Evolutionary conservation across 2,797 vertebrate genomes (phyloP), one percentile per base, ranked within the genome.

Genomic region (Cryptoblepharus egeriae): DNA sequence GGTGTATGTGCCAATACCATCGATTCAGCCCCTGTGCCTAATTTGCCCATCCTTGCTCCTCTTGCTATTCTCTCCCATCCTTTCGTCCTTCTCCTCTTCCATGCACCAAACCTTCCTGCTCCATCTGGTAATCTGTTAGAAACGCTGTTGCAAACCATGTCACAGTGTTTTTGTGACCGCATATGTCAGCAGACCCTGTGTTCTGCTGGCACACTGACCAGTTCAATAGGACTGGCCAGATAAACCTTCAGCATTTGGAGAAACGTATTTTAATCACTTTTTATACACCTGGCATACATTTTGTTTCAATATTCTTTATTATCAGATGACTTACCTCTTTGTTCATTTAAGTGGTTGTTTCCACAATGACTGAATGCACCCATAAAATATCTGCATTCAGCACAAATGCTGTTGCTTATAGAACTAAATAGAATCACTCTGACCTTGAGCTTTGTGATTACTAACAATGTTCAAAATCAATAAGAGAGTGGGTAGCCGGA

Each of bases 351-450:
- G 68, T 28, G 60, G 20, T 65, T n/a, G 49, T 72, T 79, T 81
- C 26, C 42, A 67, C 55, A 77, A 18, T 81, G 69, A 58, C 39
- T 52, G 57, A 74, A 61, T 61, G 42, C 70, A 55, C 20, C 32
- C 74, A 16, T 16, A 74, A 82, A 82, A 81, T 63, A 61, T 61
- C 55, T 68, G 30, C 22, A 60, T 79, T 79, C 82, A 79, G 76
- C 76, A 74, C n/a, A 84, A 74, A 73, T 67, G 22, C 63, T 57
- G 35, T 35, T 55, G 57, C 70, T 64, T 68, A 60, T 52, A 64
- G 75, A 75, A 42, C 15, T 24, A 8, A 13, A 20, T 0, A 3
- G 3, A 37, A 77, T 64, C 28, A 1, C 5, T 64, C 75, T 6
- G 58, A 37, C 20, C 75, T n/a, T 77, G 24, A 0, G 1, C 32